A percentile compares a stretch with the other conserved stretches of the same genome.
These are phyloP conservation scores for Euplexia lucipara DNA, from an alignment of 2,888 invertebrate species.

Conservation along the genomic window DNA sequence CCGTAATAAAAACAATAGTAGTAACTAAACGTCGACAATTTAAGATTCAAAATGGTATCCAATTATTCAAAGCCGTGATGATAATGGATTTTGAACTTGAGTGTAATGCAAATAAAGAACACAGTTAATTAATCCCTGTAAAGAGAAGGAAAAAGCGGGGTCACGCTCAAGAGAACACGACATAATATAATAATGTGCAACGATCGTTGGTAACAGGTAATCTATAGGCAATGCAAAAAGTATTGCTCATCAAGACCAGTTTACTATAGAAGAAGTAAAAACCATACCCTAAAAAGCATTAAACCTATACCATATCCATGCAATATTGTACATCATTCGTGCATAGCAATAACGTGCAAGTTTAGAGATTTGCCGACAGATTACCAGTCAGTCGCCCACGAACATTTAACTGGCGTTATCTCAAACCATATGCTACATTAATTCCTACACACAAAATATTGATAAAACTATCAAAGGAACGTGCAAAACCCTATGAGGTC, in stretches of 20 bases:
- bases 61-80: slow-evolving; percentile 19
- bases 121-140: slow-evolving; percentile 39
- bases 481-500: slow-evolving; percentile 16
- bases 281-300: neutral
- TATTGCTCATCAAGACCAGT: slow-evolving; percentile 17
- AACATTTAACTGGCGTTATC: slow-evolving; percentile 23
- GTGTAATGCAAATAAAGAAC: slow-evolving; percentile 37
- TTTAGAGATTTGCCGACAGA: slow-evolving; percentile 51
- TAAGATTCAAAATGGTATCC: slow-evolving; percentile 17
- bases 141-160: slow-evolving; percentile 70
- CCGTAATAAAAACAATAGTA: slow-evolving; percentile 22
- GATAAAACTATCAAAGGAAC: neutral
- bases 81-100: slow-evolving; percentile 48
- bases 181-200: slow-evolving; percentile 68
- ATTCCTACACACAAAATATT: slow-evolving; percentile 6
- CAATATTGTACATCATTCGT: slow-evolving; percentile 9
- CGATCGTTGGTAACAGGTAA: slow-evolving; percentile 44
- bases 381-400: slow-evolving; percentile 47
- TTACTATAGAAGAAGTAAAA: slow-evolving; percentile 1
- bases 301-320: slow-evolving; percentile 26
- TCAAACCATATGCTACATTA: slow-evolving; percentile 17
- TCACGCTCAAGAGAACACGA: slow-evolving; percentile 79
- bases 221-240: slow-evolving; percentile 12
- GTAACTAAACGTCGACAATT: slow-evolving; percentile 21
- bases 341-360: slow-evolving; percentile 27